Conservation (phyloP, 2,113 vertebrate genomes). For the Alethe diademata region DNA sequence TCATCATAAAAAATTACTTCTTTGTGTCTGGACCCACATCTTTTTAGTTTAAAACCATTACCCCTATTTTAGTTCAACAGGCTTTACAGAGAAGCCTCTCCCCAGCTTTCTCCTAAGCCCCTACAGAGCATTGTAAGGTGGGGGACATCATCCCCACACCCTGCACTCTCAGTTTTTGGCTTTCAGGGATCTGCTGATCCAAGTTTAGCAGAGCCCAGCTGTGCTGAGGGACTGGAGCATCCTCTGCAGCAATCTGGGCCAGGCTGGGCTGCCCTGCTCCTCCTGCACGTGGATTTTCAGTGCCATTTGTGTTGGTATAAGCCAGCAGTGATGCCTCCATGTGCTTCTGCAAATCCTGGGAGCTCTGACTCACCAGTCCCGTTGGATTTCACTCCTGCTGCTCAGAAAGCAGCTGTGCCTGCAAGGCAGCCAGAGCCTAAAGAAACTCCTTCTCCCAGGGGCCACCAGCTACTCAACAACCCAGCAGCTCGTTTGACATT, state of each 20-base stretch:
- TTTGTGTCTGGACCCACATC: neutral
- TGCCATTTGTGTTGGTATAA: neutral
- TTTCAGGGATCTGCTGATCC: neutral
- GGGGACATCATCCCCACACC: neutral
- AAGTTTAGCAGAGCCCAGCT: neutral
- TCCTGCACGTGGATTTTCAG: neutral
- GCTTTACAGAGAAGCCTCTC: neutral
- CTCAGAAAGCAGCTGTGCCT: neutral
- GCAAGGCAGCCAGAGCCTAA: neutral
- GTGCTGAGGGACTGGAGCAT: neutral
- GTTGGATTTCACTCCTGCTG: neutral
- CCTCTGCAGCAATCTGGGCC: neutral
- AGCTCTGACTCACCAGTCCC: neutral
- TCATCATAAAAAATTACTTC: neutral
- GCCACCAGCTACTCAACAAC: neutral
- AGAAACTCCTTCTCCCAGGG: neutral
- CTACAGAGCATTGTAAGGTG: rapidly evolving
- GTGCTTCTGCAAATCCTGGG: neutral
- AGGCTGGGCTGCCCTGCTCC: neutral
- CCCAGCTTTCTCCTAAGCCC: neutral
- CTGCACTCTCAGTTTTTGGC: neutral
- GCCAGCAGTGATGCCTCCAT: neutral
- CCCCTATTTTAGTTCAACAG: rapidly evolving
- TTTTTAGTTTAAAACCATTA: neutral
- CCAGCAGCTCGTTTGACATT: neutral